A percentile compares a stretch with the other conserved stretches of the same genome.
Evolutionary conservation across 2,797 vertebrate genomes (phyloP).

Genomic region (Labeo calbasu): DNA sequence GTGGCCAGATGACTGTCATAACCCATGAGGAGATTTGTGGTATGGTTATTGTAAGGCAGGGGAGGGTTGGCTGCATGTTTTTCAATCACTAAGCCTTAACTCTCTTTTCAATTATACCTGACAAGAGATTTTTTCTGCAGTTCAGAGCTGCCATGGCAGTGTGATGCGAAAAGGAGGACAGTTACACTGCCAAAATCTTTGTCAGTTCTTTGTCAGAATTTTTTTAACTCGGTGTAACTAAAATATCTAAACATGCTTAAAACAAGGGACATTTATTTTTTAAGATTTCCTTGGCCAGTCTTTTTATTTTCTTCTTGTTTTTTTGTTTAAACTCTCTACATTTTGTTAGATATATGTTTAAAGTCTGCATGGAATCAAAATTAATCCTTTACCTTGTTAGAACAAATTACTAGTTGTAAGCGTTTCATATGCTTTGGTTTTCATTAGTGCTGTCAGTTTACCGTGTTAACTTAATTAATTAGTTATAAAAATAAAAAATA

Average conservation of each 20-base stretch:
- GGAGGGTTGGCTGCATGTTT: conserved; percentile 35
- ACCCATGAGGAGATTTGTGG: conserved; percentile 46
- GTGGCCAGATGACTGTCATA: conserved; percentile 45
- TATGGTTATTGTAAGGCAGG: conserved; percentile 44
- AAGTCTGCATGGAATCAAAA: neutral
- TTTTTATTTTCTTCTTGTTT: neutral
- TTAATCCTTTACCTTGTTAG: neutral
- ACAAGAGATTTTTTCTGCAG: conserved; percentile 42
- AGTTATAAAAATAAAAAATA: too few species aligned
- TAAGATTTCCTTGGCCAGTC: neutral
- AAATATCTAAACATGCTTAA: neutral
- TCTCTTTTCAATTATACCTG: conserved; percentile 46
- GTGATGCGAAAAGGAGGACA: neutral
- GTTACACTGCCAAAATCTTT: neutral
- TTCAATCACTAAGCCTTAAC: conserved; percentile 37
- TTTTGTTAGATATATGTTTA: neutral
- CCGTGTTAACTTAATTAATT: too few species aligned
- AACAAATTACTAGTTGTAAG: neutral
- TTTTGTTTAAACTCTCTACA: neutral
- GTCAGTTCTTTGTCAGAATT: neutral
- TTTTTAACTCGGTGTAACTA: neutral
- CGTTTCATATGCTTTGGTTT: neutral
- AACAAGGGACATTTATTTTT: neutral
- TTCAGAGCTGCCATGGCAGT: conserved; percentile 19
- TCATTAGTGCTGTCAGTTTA: too few species aligned